Percentiles rank a stretch among this genome's conserved stretches.
Evolutionary conservation across 2,113 vertebrate genomes (phyloP).

Genomic region (Neotoma lepida): DNA sequence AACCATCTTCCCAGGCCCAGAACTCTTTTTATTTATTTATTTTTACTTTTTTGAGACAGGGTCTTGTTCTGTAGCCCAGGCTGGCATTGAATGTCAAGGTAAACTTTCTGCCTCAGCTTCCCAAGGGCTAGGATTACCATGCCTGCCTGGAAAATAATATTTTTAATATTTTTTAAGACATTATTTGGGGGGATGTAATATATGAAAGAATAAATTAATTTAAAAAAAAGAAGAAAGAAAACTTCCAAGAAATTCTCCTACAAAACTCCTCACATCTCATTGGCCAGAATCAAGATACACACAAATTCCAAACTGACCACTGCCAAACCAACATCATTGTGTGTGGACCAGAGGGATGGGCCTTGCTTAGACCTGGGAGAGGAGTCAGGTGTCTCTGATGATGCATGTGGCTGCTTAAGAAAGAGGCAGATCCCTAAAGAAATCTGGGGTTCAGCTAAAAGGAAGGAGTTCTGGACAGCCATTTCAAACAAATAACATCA

Average conservation of each 20-base stretch:
- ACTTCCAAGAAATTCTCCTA: background rate
- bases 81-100: background rate
- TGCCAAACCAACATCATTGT: background rate
- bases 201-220: background rate
- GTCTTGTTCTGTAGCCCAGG: background rate
- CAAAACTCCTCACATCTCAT: background rate
- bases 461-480: background rate
- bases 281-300: background rate
- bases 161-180: background rate
- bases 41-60: background rate
- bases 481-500: background rate
- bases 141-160: background rate
- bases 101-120: background rate
- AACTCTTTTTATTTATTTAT: background rate
- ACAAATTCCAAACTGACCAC: background rate
- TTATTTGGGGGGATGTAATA: background rate
- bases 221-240: background rate
- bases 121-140: background rate
- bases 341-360: background rate
- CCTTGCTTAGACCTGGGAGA: background rate
- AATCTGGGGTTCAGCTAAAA: background rate
- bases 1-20: background rate
- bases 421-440: background rate
- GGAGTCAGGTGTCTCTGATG: background rate
- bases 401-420: background rate